Base-by-base conservation (phyloP, 2,888 invertebrate species). In the Nyleta sp. region DNA sequence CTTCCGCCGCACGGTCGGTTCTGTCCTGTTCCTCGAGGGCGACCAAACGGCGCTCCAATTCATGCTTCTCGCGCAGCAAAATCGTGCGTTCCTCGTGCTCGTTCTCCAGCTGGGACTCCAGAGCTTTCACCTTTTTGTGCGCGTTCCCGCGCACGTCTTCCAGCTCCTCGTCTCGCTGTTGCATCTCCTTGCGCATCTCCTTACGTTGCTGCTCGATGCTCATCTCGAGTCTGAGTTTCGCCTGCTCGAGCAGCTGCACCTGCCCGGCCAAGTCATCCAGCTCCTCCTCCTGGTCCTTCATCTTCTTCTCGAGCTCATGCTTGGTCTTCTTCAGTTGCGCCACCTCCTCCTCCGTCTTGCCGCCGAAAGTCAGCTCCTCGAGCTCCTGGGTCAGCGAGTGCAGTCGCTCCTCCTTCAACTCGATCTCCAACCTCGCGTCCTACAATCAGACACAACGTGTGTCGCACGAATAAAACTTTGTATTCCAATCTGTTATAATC, bases 201-300 rank as follows among this genome's bases (percentile, higher is more conserved):
- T 98, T 98, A 52, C 98, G 94, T 91, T 96, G 95, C 83, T 97
- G 97, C 89, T 99, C 98, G 83, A 98, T 91, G 44, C 95, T 93
- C 98, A 99, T 98, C 91, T 99, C 98, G 81, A 99, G 92, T 1
- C 98, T 94, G 22, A 98, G 92, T 90, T 98, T 98, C 1, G 97
- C 96, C 91, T 98, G 98, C 89, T 98, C 98, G 86, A 99, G 91
- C 84, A 98, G 92, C 91, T 94, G 95, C 86, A 97, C 95, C 91
- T 96, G 96, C 3, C 97, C 98, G 2, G 98, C 98, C 88, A 98
- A 93, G 88, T 99, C 99, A 87, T 99, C 99, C 57, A 99, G 92
- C 90, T 99, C 99, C 89, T 99, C 98, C 88, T 98, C 98, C 91
- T 96, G 96, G 87, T 96, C 96, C 78, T 97, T 94, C 28, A 95